phyloP scores from a whole-genome alignment of 2,888 invertebrate species.

The Galerucella nymphaeae region DNA sequence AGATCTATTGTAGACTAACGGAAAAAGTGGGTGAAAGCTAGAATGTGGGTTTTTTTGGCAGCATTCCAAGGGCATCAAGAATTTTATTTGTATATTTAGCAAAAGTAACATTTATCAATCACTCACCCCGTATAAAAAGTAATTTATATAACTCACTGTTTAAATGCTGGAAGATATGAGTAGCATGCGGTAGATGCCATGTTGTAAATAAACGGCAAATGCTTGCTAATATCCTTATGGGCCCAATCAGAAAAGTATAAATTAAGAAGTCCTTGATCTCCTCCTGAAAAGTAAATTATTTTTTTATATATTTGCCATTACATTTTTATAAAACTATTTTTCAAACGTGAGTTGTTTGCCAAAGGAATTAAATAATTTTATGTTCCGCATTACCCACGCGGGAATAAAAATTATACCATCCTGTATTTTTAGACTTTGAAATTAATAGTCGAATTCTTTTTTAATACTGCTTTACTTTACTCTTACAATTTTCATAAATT shows the following conservation, averaged over 20 bases:
- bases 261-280: slow-evolving; percentile 96
- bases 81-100: too few relatives aligned
- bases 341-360: too few relatives aligned
- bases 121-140: not conserved
- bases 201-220: slow-evolving; percentile 97
- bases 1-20: not conserved
- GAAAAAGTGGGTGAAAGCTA: not conserved
- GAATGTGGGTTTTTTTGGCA: not conserved
- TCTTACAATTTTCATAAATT: too few relatives aligned
- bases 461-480: too few relatives aligned
- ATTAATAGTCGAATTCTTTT: too few relatives aligned
- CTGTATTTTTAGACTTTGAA: too few relatives aligned
- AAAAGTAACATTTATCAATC: not conserved
- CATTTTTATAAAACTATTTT: too few relatives aligned
- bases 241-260: slow-evolving; percentile 96
- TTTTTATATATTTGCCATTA: not conserved
- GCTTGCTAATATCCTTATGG: slow-evolving; percentile 88
- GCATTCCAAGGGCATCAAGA: not conserved
- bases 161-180: slow-evolving; percentile 97
- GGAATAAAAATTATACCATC: too few relatives aligned
- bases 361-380: too few relatives aligned
- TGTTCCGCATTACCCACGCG: too few relatives aligned
- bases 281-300: slow-evolving; percentile 67
- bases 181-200: slow-evolving; percentile 96
- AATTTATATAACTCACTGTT: slow-evolving; percentile 80